These are phyloP conservation scores for Plumapathes pennacea DNA, from an alignment of 92 coral and sea anemone genomes.

Conservation along the genomic window DNA sequence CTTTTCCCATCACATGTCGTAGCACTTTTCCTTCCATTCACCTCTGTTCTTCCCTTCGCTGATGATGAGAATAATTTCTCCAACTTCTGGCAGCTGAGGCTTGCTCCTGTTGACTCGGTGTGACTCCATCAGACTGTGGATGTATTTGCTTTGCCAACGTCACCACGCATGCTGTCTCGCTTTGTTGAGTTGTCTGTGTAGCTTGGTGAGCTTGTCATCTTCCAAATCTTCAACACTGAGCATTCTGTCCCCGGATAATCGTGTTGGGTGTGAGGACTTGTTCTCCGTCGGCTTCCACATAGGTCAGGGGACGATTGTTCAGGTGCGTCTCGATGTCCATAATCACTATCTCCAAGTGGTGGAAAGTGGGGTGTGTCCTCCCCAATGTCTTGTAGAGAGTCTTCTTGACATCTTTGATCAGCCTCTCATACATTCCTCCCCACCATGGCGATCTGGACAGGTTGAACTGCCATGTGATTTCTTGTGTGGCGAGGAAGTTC, in stretches of 20 bases:
- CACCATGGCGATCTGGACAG: conserved; percentile 67
- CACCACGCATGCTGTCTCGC: conserved; percentile 40
- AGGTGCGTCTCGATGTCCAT: conserved; percentile 57
- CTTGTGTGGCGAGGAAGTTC: conserved; percentile 42
- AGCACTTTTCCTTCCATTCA: conserved; percentile 43
- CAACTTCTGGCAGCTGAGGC: conserved; percentile 15
- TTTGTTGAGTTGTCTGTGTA: conserved; percentile 14
- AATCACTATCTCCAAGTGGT: conserved; percentile 46
- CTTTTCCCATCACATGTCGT: conserved; percentile 41
- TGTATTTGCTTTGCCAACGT: conserved; percentile 56
- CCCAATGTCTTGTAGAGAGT: conserved; percentile 60
- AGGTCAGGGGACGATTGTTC: conserved; percentile 64
- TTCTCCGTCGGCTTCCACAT: conserved; percentile 52
- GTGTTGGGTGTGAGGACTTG: conserved; percentile 57
- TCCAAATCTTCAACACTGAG: conserved; percentile 36
- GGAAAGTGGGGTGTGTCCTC: conserved; percentile 23
- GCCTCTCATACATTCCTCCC: conserved; percentile 65
- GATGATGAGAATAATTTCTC: conserved; percentile 38
- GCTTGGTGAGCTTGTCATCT: conserved; percentile 36
- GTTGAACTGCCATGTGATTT: conserved; percentile 50
- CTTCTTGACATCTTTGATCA: conserved; percentile 57
- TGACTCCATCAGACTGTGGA: conserved; percentile 55
- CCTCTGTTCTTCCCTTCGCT: conserved; percentile 24
- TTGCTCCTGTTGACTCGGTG: conserved; percentile 8
- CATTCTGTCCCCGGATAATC: conserved; percentile 59